Base-by-base conservation (phyloP, 2,888 invertebrate species). In the Ectropis crepuscularia region DNA sequence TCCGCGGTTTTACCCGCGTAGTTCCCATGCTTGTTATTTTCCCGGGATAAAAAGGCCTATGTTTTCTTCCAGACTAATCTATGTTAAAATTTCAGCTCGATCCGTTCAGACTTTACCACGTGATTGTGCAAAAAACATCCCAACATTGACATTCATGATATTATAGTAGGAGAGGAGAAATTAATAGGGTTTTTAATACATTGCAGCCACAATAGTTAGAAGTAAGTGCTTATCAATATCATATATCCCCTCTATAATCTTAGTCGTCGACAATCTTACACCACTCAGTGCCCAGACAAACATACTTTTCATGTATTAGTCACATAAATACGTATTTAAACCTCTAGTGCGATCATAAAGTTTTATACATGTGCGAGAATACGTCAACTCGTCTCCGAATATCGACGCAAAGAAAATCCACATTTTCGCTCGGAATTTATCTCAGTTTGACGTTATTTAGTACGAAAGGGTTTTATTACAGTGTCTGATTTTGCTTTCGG, bases 271-370 rank as follows among this genome's bases (percentile, higher is more conserved):
- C 55, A 39, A 47, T 55, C 50, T 42, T 41, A 28, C 41, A 46
- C 39, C 46, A 55, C 61, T 61, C 61, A 61, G 55, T 57, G 61
- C 61, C 61, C 55, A 57, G 39, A 46, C 55, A 61, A 61, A 61
- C 55, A 61, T 46, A 46, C 55, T 61, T 46, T 45, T 47, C 46
- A 11, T 51, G 46, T 61, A 57, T 65, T 53, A 59, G 55, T 60
- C 45, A 50, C 58, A 63, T 58, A 63, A 60, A 67, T 58, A 61
- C 53, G 36, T 43, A 61, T 63, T 64, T 58, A 55, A 61, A 55
- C 61, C 58, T 54, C n/a, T 51, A 57, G 60, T 63, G 62, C 49
- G 43, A 36, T 67, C 67, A 53, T 67, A 64, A 67, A 67, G 48
- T 59, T 63, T 67, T 61, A 61, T 61, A 46, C 53, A 51, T 58